Conservation (phyloP, 1,140 invertebrate species). For the Leptinotarsa undecemlineata region DNA sequence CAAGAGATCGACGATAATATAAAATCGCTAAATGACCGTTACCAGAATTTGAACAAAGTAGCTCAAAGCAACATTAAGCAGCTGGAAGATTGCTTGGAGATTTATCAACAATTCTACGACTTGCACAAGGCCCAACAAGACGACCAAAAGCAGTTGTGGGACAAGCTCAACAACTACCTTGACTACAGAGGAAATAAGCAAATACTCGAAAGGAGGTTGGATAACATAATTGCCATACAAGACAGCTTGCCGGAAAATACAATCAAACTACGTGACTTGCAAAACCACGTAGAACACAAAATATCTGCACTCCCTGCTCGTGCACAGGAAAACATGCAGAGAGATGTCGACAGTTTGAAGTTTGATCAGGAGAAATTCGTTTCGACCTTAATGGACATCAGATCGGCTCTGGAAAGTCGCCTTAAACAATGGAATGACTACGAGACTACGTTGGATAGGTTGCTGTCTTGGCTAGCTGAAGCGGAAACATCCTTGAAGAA, state of each 20-base stretch:
- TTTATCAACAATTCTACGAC: slow-evolving; percentile 83
- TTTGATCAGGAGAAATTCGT: slow-evolving; percentile 82
- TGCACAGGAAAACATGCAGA: slow-evolving; percentile 78
- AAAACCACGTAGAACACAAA: slow-evolving; percentile 70
- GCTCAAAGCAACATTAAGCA: slow-evolving; percentile 68
- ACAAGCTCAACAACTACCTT: slow-evolving; percentile 73
- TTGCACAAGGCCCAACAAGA: slow-evolving; percentile 83
- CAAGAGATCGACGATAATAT: slow-evolving; percentile 70
- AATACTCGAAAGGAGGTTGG: slow-evolving; percentile 71
- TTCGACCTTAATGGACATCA: slow-evolving; percentile 74
- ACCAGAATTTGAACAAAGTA: slow-evolving; percentile 69
- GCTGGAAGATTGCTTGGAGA: slow-evolving; percentile 74
- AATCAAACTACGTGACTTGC: slow-evolving; percentile 70
- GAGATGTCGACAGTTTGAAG: slow-evolving; percentile 75
- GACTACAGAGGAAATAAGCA: slow-evolving; percentile 83
- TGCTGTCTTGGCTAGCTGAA: slow-evolving; percentile 83
- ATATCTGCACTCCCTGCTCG: slow-evolving; percentile 69
- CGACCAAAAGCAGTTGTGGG: slow-evolving; percentile 86
- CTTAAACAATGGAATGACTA: slow-evolving; percentile 91
- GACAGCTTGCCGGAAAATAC: slow-evolving; percentile 75
- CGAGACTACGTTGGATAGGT: slow-evolving; percentile 80
- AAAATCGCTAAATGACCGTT: slow-evolving; percentile 71
- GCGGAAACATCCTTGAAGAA: slow-evolving; percentile 87
- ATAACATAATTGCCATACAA: slow-evolving; percentile 76
- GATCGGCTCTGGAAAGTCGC: slow-evolving; percentile 78